Evolutionary conservation across 2,888 invertebrate species (phyloP), one percentile per base, ranked within the genome.

Genomic region (Drosophila prostipennis): DNA sequence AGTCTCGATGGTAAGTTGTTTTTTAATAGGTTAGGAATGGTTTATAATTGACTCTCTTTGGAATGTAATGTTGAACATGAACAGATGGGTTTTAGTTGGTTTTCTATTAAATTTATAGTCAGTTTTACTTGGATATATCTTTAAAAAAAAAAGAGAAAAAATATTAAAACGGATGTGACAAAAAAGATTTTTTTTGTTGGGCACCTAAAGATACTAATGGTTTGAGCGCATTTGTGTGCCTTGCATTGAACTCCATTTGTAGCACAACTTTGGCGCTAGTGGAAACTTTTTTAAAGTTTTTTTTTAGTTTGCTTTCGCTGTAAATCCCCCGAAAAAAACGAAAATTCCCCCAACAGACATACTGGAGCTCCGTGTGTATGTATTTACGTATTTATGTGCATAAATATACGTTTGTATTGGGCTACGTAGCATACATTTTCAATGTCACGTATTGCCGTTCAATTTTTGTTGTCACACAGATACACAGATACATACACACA

Each of bases 371-470:
- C 26, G 11, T 51, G n/a, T 34, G 34, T 10, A 39, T 14, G 10
- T 43, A 29, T 29, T 29, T 29, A 19, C 53, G 32, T 29, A 8
- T 19, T 19, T 53, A 19, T 32, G 10, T 32, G 14, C 10, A 3
- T 40, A 29, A 39, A 16, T 53, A 46, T 32, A 26, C 26, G 16
- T 59, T 29, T 46, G 32, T 70, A 23, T 63, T 32, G 46, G 19
- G 29, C 29, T 19, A 46, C 51, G 51, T 67, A 74, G 74, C 74
- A 64, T 65, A 73, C 72, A 73, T 58, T 72, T 72, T 72, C 73
- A 72, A 72, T 72, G 72, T 72, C 72, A 72, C 74, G 53, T 64
- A 72, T 64, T 48, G 52, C 48, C 52, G 64, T 72, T 57, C 53
- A 64, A 53, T 65, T 72, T 53, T 32, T 60, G 49, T 51, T 71